Evolutionary conservation across 1,140 invertebrate genomes (phyloP), one percentile per base, ranked within the genome.

Genomic region (Maconellicoccus hirsutus): DNA sequence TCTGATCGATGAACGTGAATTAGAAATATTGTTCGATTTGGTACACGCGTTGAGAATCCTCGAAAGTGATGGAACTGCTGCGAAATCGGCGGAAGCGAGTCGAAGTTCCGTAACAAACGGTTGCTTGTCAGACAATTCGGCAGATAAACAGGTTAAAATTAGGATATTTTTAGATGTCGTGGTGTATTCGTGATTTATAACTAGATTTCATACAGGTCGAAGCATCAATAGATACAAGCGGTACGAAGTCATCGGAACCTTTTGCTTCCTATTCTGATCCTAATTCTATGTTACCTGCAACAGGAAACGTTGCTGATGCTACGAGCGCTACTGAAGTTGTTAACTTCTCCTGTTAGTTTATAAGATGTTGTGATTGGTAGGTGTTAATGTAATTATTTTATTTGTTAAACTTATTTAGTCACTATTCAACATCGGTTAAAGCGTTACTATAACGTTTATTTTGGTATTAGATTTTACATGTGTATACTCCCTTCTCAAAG

Each of bases 1-100:
- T 79, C 85, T 97, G 77, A 91, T 98, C 75, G 93, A 96, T 79
- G 86, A 92, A 76, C 96, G 96, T 84, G 96, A 98, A 83, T 93
- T 93, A 22, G 94, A 98, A 81, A 91, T 96, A 74, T 83, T 98
- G 75, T 87, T 91, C 74, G 93, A 92, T 80, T 82, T 92, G 73
- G 89, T 91, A 79, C 82, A 88, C 78, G 89, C 89, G 76, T 81
- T 91, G 21, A 76, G 76, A 71, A 76, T 77, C 27, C 71, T 77
- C 22, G 75, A 74, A 7, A 71, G 42, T 27, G 22, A 69, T 22
- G 69, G 69, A 0, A 29, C 23, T 23, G 27, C 21, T 19, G 22
- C 52, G 4, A 66, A 66, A 66, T 26, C 61, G 8, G 3, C 61
- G 7, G 61, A 25, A 22, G 16, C 16, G 61, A 66, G 19, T 66